Evolutionary conservation across 92 coral and sea anemone genomes (phyloP), one percentile per base, ranked within the genome.

Genomic region (Bergia puertoricense): DNA sequence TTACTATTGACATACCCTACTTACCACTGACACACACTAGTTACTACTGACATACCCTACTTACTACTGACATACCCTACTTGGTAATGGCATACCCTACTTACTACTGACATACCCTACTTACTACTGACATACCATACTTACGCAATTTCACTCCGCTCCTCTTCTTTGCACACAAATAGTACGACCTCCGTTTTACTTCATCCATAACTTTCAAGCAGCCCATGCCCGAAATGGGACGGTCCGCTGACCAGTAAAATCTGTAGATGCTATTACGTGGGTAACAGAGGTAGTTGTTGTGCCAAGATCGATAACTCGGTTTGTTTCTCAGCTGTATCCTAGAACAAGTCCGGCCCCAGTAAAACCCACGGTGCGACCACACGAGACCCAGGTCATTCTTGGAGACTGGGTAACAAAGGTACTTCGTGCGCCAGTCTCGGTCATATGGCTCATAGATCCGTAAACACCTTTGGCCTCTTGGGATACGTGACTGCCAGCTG

Each of bases 101-200:
- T 6, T 2, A 5, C 22, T 23, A 30, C 30, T 30, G 30, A 30
- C 15, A 11, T 38, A 30, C 30, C 30, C 0, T 1, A 65, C 11
- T 6, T 2, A 5, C 22, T 23, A 30, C 30, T 30, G 30, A 30
- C 15, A 11, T 38, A 30, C 30, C 30, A 0, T 62, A 81, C 85
- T 81, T 41, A 81, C 85, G 73, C 18, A 57, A 39, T 6, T 81
- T 81, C 37, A 81, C 56, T 81, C 74, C 38, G 20, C 1, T 22
- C 18, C 13, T 81, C 74, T 42, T 81, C 16, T 22, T 62, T 4
- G 85, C 85, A 23, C 85, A 81, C 36, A 81, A 62, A 81, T 81
- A 81, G 16, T 81, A 81, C 8, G 22, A 18, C 65, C 37, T 62
- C 14, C 22, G 22, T 16, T 62, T 37, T 59, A 40, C 30, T 2